Conservation (phyloP, 2,113 vertebrate species). For the Baryphthengus martii region DNA sequence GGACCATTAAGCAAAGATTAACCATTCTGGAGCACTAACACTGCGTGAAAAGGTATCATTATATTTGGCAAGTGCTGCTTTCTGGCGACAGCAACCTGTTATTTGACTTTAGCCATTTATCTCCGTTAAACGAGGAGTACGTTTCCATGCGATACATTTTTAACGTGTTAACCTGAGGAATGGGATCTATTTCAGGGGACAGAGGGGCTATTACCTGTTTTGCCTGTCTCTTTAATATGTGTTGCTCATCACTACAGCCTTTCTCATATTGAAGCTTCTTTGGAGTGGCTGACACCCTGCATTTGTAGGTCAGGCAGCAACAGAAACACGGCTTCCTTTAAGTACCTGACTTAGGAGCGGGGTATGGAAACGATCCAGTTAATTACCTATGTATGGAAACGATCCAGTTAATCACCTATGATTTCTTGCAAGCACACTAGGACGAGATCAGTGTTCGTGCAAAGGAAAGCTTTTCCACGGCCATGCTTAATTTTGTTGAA, state of each 20-base stretch:
- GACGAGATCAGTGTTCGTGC: not conserved
- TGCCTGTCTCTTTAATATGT: no score
- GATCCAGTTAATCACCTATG: rapidly evolving
- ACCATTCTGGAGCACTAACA: not conserved
- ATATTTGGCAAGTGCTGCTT: not conserved
- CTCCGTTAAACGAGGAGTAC: not conserved
- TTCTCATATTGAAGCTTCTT: rapidly evolving
- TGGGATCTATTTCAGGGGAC: not conserved
- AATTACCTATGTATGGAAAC: no score
- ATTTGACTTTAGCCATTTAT: not conserved
- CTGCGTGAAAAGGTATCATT: not conserved
- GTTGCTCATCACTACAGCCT: not conserved
- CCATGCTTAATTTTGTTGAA: not conserved
- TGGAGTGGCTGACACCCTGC: not conserved
- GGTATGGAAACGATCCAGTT: not conserved
- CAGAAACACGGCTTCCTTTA: rapidly evolving
- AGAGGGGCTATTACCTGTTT: not conserved
- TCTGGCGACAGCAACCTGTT: not conserved
- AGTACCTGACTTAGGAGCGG: not conserved
- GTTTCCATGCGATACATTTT: rapidly evolving
- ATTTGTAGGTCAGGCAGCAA: not conserved
- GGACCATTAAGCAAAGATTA: not conserved
- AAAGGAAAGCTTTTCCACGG: not conserved
- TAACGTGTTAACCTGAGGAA: not conserved
- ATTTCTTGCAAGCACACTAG: not conserved